Evolutionary conservation across 92 coral and sea anemone species (phyloP), one percentile per base, ranked within the genome.

Genomic region (Epizoanthus stellaris): DNA sequence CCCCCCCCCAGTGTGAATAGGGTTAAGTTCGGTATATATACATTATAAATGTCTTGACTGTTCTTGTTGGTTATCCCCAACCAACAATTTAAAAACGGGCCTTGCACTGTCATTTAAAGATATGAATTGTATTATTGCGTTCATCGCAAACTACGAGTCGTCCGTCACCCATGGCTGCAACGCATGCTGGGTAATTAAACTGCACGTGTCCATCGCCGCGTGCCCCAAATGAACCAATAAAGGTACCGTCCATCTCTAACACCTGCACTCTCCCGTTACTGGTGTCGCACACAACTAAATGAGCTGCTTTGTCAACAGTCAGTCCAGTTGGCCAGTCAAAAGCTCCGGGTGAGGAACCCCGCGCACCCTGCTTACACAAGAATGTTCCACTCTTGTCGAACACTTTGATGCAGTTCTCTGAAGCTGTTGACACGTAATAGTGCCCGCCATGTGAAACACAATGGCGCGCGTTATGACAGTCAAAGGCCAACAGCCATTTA

Each of bases 281-380:
- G 21, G 83, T 74, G 59, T 88, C 91, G 76, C 91, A 88, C 45
- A 88, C 88, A 67, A 88, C 69, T 25, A 88, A 79, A 57, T 75
- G 91, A 21, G 76, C 91, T 13, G 84, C 45, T 74, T 83, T 83
- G 85, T 88, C 83, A 17, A 88, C 64, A n/a, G 88, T 57, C 15
- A 88, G 73, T n/a, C 91, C 88, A 5, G 83, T 77, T 14, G 88
- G 87, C 70, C 81, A 61, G 36, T 68, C 86, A 38, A 88, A 75
- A 16, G 85, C 80, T 8, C 91, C 91, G 10, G 70, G 84, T 5
- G 88, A 73, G 20, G 81, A 17, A 6, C 91, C 91, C 47, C 73
- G 20, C 12, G 56, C 17, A 23, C 91, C 91, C 10, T 73, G 70
- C 62, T 88, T 75, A 15, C 71, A 68, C 15, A 76, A 34, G 58